Evolutionary conservation across 1,140 invertebrate species (phyloP).

Genomic region (Ceratoteleas bidentatus): DNA sequence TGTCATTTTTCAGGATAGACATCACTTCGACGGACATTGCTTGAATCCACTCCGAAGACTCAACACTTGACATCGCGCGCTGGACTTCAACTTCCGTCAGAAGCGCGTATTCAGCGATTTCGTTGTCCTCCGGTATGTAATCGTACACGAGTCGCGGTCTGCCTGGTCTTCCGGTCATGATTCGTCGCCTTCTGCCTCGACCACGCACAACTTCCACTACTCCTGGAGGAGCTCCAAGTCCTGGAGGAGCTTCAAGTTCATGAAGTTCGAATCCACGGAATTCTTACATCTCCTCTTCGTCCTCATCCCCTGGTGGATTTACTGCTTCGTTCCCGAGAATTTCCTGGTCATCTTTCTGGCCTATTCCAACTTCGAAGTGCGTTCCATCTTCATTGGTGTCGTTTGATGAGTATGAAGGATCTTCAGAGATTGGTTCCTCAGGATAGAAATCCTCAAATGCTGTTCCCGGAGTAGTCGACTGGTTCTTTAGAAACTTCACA

Average conservation of each 20-base stretch:
- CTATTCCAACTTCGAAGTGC: neutral
- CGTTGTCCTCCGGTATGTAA: neutral
- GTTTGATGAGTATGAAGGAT: neutral
- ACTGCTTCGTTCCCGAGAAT: neutral
- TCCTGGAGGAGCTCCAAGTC: too few relatives aligned
- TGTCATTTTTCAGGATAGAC: neutral
- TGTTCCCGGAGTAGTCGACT: too few relatives aligned
- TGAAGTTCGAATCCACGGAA: neutral
- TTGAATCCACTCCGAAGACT: neutral
- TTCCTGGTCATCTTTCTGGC: neutral
- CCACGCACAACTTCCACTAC: neutral
- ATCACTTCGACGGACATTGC: neutral
- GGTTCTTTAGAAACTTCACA: too few relatives aligned
- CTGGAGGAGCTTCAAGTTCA: too few relatives aligned
- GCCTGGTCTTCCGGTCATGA: neutral
- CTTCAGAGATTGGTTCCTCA: neutral
- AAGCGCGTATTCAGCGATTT: neutral
- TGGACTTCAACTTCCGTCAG: neutral
- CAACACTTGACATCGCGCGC: neutral
- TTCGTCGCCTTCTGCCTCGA: neutral
- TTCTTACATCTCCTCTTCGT: neutral
- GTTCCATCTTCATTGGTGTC: neutral
- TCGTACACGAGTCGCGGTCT: neutral
- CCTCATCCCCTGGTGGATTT: neutral
- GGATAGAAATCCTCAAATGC: too few relatives aligned